These are phyloP conservation scores for Scartelaos histophorus DNA, from an alignment of 2,113 vertebrate genomes.

Conservation along the genomic window DNA sequence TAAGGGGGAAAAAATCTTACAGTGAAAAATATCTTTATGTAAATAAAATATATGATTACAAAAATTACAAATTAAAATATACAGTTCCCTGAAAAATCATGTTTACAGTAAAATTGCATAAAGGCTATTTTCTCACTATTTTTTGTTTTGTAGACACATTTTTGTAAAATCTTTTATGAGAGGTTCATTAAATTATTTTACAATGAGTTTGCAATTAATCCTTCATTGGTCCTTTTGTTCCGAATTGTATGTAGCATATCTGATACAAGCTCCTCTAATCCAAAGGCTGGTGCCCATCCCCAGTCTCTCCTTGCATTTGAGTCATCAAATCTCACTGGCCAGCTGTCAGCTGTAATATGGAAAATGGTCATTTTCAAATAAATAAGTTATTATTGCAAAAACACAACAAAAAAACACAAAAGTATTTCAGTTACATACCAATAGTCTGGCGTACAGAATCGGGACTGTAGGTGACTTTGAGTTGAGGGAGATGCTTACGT, in stretches of 20 bases:
- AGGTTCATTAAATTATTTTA: conserved; percentile 14
- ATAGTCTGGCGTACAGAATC: conserved; percentile 77
- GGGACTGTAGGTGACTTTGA: conserved; percentile 77
- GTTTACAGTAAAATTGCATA: neutral
- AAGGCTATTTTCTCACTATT: conserved; percentile 1
- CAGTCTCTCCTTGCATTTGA: conserved; percentile 77
- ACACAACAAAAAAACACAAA: neutral
- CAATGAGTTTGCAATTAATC: conserved; percentile 60
- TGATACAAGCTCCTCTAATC: conserved; percentile 70
- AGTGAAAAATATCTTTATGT: conserved; percentile 23
- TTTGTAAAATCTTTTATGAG: conserved; percentile 20
- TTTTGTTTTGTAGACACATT: conserved; percentile 21
- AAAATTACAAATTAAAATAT: conserved; percentile 58
- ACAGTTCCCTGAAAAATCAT: conserved; percentile 72
- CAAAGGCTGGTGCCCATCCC: conserved; percentile 71
- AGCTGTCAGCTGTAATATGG: conserved; percentile 75
- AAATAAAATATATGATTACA: conserved; percentile 25
- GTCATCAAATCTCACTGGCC: conserved; percentile 80
- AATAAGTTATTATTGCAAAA: neutral
- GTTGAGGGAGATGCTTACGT: conserved; percentile 75
- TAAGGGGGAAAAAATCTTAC: conserved; percentile 2
- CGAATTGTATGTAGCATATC: conserved; percentile 73
- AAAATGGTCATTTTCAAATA: neutral
- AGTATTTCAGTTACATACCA: conserved; percentile 51
- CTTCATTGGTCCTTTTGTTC: conserved; percentile 60